Conservation (phyloP, 53 echinoderm and acorn worm species). For the Henricia sp. region DNA sequence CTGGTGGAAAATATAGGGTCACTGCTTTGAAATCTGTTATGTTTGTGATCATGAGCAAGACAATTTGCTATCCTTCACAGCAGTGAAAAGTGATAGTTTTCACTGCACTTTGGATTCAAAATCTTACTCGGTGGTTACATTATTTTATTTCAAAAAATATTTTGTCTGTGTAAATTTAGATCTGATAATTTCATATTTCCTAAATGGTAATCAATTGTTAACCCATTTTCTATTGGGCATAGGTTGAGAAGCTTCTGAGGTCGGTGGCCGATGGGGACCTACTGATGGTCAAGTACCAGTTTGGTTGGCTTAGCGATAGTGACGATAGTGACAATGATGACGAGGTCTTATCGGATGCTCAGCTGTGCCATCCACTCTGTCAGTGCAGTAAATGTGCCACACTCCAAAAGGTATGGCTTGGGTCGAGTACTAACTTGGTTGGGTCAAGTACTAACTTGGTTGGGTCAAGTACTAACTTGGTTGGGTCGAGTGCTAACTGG, state of each 20-base stretch:
- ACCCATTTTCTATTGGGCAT: not conserved
- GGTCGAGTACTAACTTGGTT: too few species aligned
- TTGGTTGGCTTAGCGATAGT: conserved; percentile 94
- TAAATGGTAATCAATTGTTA: not conserved
- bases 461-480: too few species aligned
- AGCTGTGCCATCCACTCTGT: conserved; percentile 96
- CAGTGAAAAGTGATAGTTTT: too few species aligned
- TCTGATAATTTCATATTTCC: not conserved
- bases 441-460: too few species aligned
- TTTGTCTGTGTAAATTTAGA: not conserved
- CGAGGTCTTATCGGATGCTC: conserved; percentile 66
- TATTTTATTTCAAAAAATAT: too few species aligned
- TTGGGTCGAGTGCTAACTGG: too few species aligned
- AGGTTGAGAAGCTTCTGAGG: conserved; percentile 94
- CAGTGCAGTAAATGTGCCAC: conserved; percentile 96
- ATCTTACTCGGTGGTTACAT: too few species aligned
- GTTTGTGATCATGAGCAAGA: too few species aligned
- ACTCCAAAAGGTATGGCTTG: conserved; percentile 88
- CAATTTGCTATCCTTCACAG: too few species aligned
- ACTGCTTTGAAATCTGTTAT: too few species aligned
- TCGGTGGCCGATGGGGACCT: conserved; percentile 94
- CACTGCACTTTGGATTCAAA: too few species aligned
- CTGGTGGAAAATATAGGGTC: too few species aligned
- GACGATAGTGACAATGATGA: conserved; percentile 82
- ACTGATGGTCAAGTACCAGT: conserved; percentile 87